Base-by-base conservation (phyloP, 2,797 vertebrate species). In the Pteronotus mesoamericanus region DNA sequence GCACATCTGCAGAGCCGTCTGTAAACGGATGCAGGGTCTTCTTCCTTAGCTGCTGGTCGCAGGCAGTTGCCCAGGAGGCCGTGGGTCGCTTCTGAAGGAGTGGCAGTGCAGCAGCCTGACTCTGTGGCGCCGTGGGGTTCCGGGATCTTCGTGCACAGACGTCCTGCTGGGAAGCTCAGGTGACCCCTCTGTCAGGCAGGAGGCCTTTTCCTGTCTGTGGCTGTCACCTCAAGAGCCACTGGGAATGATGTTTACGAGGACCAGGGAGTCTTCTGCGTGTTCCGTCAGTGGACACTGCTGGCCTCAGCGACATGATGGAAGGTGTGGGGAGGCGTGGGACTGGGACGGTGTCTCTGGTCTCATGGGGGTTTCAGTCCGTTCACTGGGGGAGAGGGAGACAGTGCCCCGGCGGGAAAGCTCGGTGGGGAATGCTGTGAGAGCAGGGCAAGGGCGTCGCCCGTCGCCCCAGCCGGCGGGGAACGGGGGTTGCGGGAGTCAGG, bases 261-360 rank as follows among this genome's bases (percentile, higher is more conserved):
- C 61, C 2, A 15, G 11, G 48, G 59, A 12, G 34, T 10, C 61
- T 61, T 16, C 7, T 29, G 15, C 37, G 46, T 26, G 46, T 51
- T 16, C 46, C 11, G 53, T 64, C 22, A 11, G 19, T 8, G 55
- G 66, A 37, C 16, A 7, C 57, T 34, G 44, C 6, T 46, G n/a
- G n/a, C 75, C 37, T 64, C 0, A 18, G 39, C 55, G 48, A 6
- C 2, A 2, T 4, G 42, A 0, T 9, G 32, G 55, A 21, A 66
- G 46, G 34, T 26, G 44, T 29, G 72, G 12, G 74, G 16, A 75
- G 46, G 57, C 48, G 6, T 44, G 39, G 9, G 51, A 5, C 6
- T 3, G 34, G 37, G 59, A 44, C 34, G 5, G 1, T 51, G 66
- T 86, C 42, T 72, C 34, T 69, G 75, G 34, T 82, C 32, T 74